Conservation (phyloP, 2,113 vertebrate genomes). For the Plecotus auritus region DNA sequence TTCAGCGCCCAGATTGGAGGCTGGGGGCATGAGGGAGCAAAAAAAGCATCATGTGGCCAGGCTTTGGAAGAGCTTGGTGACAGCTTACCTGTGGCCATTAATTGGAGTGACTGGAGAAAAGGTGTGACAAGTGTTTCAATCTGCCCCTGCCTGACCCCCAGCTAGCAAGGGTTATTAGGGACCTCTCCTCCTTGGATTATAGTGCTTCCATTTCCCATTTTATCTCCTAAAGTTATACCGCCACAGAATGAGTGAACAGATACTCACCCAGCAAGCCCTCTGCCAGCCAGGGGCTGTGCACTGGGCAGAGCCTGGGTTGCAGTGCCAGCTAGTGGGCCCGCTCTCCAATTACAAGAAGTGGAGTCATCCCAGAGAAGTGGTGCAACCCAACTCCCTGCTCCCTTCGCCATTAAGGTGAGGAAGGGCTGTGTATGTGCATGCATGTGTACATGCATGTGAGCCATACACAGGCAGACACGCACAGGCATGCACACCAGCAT, state of each 20-base stretch:
- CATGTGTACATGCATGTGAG: not conserved
- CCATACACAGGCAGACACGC: not conserved
- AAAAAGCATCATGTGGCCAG: slow-evolving; percentile 55
- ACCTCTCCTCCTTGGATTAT: not conserved
- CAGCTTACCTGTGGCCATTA: not conserved
- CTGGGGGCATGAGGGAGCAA: not conserved
- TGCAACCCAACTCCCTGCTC: not conserved
- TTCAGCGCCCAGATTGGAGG: not conserved
- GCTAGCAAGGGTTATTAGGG: not conserved
- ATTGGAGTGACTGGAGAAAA: not conserved
- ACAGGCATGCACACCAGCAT: rapidly evolving
- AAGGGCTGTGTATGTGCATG: not conserved
- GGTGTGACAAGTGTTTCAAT: not conserved
- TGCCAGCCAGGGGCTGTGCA: not conserved
- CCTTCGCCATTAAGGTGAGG: not conserved
- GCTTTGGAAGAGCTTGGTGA: not conserved
- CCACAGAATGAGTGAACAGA: not conserved
- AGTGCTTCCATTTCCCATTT: not conserved
- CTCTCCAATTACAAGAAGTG: not conserved
- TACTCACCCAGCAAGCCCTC: not conserved
- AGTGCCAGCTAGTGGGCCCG: not conserved
- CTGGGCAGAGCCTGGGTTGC: not conserved
- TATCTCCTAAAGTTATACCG: slow-evolving; percentile 49
- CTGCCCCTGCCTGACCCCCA: not conserved
- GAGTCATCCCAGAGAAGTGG: not conserved